Evolutionary conservation across 2,113 vertebrate genomes (phyloP), one percentile per base, ranked within the genome.

Genomic region (Limnothrissa miodon): DNA sequence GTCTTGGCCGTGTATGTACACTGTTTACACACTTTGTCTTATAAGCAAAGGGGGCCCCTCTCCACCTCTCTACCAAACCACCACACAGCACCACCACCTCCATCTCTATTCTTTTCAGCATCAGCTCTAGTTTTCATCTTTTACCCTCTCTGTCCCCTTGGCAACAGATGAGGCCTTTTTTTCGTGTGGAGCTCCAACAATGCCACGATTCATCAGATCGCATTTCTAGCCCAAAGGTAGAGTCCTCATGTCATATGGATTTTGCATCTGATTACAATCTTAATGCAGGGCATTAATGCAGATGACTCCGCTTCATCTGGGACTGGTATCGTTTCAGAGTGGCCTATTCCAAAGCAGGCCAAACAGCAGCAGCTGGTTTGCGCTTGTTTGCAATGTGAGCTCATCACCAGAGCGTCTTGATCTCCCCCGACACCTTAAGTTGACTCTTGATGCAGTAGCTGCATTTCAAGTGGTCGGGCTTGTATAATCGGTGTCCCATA

Each of bases 1-100:
- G 83, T 85, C 84, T 90, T 83, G 53, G 87, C 11, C 86, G 79
- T 81, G 70, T 83, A 80, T 88, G 88, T 85, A 89, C 85, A 88
- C 82, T 89, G 90, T 90, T 90, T 89, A 90, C 82, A 62, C 78
- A 84, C 25, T 74, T 36, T 74, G 83, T 85, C 89, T 91, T 90
- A 90, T 89, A 88, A 90, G 82, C 46, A 48, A 51, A 42, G 80
- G 80, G 45, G 39, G 10, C 17, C 48, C 48, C 59, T 59, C 62
- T 29, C 10, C 25, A 13, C 29, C 29, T 2, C 29, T 15, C 66
- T 29, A 1, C 29, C 36, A n/a, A n/a, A n/a, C n/a, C n/a, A n/a
- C n/a, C n/a, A n/a, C n/a, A n/a, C n/a, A n/a, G n/a, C n/a, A n/a
- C n/a, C n/a, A n/a, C n/a, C n/a, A n/a, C n/a, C 33, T 11, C 21